These are phyloP conservation scores for Glaucopsyche alexis DNA, from an alignment of 2,888 invertebrate genomes.

Conservation along the genomic window DNA sequence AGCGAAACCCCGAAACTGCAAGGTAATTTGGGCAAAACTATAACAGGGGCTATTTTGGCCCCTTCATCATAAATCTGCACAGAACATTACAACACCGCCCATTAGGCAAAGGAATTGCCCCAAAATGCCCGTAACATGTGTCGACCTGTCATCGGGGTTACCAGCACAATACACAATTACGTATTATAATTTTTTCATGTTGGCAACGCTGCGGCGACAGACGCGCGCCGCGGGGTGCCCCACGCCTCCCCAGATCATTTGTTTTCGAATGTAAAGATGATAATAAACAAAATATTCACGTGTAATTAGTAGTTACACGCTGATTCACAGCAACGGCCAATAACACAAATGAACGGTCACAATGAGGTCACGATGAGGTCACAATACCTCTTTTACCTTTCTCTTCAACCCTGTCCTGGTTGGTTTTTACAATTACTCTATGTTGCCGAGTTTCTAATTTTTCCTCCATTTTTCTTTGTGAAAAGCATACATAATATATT, in stretches of 20 bases:
- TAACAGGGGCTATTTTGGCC: constrained; percentile 50
- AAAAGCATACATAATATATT: no score
- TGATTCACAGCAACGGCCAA: not conserved
- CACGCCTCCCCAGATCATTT: constrained; percentile 71
- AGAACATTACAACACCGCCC: constrained; percentile 74
- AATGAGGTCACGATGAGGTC: no score
- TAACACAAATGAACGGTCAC: no score
- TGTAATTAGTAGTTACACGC: not conserved
- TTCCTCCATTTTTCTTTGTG: no score
- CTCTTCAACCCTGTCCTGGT: no score
- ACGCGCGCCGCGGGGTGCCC: constrained; percentile 71
- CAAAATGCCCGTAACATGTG: constrained; percentile 77
- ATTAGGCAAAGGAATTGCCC: constrained; percentile 75
- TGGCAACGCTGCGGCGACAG: constrained; percentile 72
- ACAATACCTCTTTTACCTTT: no score
- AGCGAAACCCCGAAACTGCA: constrained; percentile 11
- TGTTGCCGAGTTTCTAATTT: no score
- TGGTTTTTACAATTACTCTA: no score
- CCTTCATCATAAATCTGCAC: constrained; percentile 61
- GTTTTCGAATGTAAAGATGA: constrained; percentile 68
- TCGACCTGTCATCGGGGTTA: constrained; percentile 78
- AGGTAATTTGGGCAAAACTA: constrained; percentile 47
- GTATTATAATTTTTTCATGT: constrained; percentile 73
- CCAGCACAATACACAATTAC: constrained; percentile 62
- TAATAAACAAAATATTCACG: constrained; percentile 19